Evolutionary conservation across 2,888 invertebrate genomes (phyloP).

Genomic region (Papilio demoleus): DNA sequence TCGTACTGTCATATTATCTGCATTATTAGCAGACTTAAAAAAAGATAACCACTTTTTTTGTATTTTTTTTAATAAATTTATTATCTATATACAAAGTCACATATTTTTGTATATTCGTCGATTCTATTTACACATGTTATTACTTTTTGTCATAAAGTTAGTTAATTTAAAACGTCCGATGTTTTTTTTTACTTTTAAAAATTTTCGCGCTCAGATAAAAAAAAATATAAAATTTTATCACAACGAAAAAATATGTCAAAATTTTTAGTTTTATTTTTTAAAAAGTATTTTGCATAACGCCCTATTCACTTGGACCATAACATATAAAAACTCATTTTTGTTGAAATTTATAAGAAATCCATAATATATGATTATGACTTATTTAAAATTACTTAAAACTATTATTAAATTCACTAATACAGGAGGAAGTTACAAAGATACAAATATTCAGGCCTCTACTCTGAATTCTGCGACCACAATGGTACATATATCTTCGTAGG

Average conservation of each 20-base stretch:
- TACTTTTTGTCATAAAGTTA: background rate
- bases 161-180: too few relatives aligned
- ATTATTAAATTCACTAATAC: constrained; percentile 17
- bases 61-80: background rate
- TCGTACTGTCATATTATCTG: too few relatives aligned
- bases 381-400: constrained; percentile 32
- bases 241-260: background rate
- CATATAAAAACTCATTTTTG: constrained; percentile 18
- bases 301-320: constrained; percentile 4
- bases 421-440: constrained; percentile 13
- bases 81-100: background rate
- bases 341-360: constrained; percentile 31
- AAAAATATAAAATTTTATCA: background rate
- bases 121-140: background rate
- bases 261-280: background rate
- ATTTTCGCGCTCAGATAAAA: background rate
- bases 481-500: constrained; percentile 38
- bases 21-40: too few relatives aligned
- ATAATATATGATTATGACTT: constrained; percentile 39
- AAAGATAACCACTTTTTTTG: background rate
- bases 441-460: constrained; percentile 20
- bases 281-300: background rate
- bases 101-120: background rate
- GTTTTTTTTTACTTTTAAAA: too few relatives aligned
- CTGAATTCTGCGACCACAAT: constrained; percentile 55